A percentile compares a stretch with the other conserved stretches of the same genome.
These are phyloP conservation scores for Drosophila demipolita DNA, from an alignment of 2,888 invertebrate species.

Conservation along the genomic window DNA sequence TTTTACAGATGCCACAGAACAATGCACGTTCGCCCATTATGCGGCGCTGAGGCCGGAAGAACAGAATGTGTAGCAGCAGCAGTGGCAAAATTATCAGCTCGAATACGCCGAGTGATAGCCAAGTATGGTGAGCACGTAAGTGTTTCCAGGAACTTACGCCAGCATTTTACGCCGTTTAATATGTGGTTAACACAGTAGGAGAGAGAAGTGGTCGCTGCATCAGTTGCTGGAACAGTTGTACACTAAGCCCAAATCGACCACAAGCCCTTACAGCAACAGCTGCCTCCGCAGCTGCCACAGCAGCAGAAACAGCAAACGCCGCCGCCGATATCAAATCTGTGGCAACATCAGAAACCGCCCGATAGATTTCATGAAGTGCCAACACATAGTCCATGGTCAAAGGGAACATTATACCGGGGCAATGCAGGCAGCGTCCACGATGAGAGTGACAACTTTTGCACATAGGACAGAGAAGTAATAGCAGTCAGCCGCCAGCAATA, in stretches of 20 bases:
- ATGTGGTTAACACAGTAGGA: constrained; percentile 74
- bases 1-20: no score
- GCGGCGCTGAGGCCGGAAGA: no score
- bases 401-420: constrained; percentile 7
- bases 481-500: constrained; percentile 12
- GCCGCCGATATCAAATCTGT: constrained; percentile 26
- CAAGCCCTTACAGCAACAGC: constrained; percentile 54
- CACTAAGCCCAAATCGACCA: constrained; percentile 63
- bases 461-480: constrained; percentile 6
- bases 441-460: constrained; percentile 34
- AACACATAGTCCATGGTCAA: constrained; percentile 17
- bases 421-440: constrained; percentile 20
- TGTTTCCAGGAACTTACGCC: not conserved
- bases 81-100: no score
- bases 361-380: constrained; percentile 36
- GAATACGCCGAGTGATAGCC: no score
- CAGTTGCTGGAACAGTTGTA: constrained; percentile 50
- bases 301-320: constrained; percentile 39
- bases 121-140: no score
- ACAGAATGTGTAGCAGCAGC: no score
- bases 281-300: constrained; percentile 63
- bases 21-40: no score
- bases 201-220: constrained; percentile 83
- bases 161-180: not conserved
- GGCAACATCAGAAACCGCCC: constrained; percentile 39